These are phyloP conservation scores for Sinohyriopsis cumingii DNA, from an alignment of 2,888 invertebrate species.

Conservation along the genomic window DNA sequence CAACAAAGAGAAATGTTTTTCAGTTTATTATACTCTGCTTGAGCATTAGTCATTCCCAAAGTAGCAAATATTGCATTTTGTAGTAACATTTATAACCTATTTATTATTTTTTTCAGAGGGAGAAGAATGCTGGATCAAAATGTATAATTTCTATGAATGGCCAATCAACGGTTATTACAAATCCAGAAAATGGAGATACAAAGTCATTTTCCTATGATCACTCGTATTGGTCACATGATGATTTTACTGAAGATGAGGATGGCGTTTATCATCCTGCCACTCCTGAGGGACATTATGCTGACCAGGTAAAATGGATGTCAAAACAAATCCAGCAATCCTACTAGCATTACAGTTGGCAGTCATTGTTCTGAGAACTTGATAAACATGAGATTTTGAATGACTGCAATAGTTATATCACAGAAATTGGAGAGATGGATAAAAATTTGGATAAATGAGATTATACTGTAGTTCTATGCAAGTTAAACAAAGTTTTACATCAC, in stretches of 20 bases:
- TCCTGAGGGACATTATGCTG: constrained; percentile 36
- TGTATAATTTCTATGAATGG: constrained; percentile 54
- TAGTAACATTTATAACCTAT: no score
- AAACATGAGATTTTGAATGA: no score
- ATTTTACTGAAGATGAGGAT: constrained; percentile 39
- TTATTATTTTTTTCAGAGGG: constrained; percentile 42
- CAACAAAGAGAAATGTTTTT: no score
- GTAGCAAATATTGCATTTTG: no score
- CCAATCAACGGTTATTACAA: constrained; percentile 47
- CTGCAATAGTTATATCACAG: no score
- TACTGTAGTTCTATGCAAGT: no score
- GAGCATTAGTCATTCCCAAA: no score
- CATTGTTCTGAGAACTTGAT: no score
- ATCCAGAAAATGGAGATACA: constrained; percentile 49
- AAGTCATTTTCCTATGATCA: constrained; percentile 56
- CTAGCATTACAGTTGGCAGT: background rate
- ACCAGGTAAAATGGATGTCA: constrained; percentile 38
- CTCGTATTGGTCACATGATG: constrained; percentile 59
- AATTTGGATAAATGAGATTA: no score
- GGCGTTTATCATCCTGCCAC: constrained; percentile 37
- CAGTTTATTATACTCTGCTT: no score
- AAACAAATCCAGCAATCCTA: background rate
- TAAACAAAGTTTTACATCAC: no score
- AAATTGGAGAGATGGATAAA: no score
- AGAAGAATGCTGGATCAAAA: constrained; percentile 52